Evolutionary conservation across 35 echinoderm and acorn worm species (phyloP).

Genomic region (Eucidaris tribuloides): DNA sequence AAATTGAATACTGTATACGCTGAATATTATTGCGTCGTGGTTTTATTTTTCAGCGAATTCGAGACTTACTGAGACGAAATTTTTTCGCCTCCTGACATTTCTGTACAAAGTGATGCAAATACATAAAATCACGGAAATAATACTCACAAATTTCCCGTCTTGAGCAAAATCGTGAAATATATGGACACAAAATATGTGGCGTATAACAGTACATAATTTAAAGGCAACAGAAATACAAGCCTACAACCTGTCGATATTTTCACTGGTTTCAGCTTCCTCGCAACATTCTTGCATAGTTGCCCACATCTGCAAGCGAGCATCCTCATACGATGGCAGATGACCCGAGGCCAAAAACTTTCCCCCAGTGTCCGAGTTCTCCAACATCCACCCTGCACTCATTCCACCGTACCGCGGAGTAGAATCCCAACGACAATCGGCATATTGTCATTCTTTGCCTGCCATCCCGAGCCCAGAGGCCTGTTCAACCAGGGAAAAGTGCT

Average conservation of each 20-base stretch:
- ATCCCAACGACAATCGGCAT: slow-evolving; percentile 33
- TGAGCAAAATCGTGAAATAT: no score
- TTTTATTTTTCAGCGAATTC: no score
- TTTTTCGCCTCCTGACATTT: no score
- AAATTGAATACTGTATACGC: no score
- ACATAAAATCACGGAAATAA: no score
- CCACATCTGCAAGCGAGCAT: slow-evolving; percentile 80
- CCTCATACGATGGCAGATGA: slow-evolving; percentile 84
- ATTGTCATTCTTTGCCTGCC: slow-evolving; percentile 39
- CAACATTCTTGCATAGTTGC: slow-evolving; percentile 91
- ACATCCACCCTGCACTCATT: slow-evolving; percentile 93
- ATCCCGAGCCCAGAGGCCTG: slow-evolving; percentile 72
- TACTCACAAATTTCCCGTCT: no score
- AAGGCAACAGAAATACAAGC: no score
- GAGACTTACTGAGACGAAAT: no score
- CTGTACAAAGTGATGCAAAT: no score
- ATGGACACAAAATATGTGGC: no score
- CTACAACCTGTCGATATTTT: slow-evolving; percentile 72
- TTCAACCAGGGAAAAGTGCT: slow-evolving; percentile 84
- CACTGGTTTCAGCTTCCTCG: slow-evolving; percentile 88
- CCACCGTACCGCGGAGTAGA: slow-evolving; percentile 61
- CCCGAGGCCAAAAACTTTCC: slow-evolving; percentile 81
- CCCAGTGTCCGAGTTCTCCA: slow-evolving; percentile 69
- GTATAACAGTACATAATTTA: no score
- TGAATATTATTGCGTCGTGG: no score